Evolutionary conservation across 2,797 vertebrate genomes (phyloP), one percentile per base, ranked within the genome.

Genomic region (Craterocephalus amniculus): DNA sequence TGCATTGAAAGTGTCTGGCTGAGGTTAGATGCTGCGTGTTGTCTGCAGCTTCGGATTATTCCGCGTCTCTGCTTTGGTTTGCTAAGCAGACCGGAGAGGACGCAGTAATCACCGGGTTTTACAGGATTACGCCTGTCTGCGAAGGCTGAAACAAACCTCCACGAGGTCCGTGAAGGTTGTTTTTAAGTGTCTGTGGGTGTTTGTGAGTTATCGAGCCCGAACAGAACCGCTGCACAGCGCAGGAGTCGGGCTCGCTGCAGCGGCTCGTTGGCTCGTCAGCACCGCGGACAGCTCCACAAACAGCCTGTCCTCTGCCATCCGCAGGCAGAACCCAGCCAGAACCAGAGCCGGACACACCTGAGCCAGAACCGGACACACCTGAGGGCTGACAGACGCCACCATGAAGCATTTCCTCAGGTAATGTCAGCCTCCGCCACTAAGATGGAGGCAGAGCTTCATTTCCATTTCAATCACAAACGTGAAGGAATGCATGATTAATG

Each of bases 321-420:
- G 7, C 83, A 91, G 89, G 83, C 8, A 31, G 29, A 32, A 14
- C 68, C 1, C n/a, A n/a, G n/a, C n/a, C n/a, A n/a, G n/a, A n/a
- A n/a, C n/a, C n/a, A n/a, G n/a, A n/a, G n/a, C n/a, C n/a, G n/a
- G n/a, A n/a, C n/a, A n/a, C n/a, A n/a, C n/a, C n/a, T n/a, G 22
- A 55, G 54, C 26, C 51, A 65, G 65, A 58, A 48, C 63, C 58
- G 74, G 61, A 59, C 51, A 67, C 70, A 67, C 51, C 75, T 1
- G 71, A 72, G 67, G 27, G 62, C 36, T n/a, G 34, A 79, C 82
- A 63, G 71, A 74, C 26, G 75, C 27, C 89, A 87, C 74, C 27
- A 95, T 95, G 95, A 95, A 95, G 92, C 93, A 95, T 88, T 95
- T 95, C 59, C 85, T 95, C 58, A 94, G 93, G 95, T 95, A 90